Evolutionary conservation across 2,888 invertebrate genomes (phyloP).

Genomic region (Agriopis marginaria): DNA sequence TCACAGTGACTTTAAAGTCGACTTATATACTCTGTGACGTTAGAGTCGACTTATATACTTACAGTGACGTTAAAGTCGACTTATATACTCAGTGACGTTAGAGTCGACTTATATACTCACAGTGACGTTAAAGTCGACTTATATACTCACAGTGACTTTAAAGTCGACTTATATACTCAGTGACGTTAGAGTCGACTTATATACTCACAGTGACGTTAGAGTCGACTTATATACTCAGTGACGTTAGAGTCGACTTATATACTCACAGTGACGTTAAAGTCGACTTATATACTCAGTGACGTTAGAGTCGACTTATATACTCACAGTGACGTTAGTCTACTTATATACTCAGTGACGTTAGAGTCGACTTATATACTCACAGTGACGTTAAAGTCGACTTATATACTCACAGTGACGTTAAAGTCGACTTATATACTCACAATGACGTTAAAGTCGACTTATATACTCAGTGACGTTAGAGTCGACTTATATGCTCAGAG

Average conservation of each 20-base stretch:
- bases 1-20: not conserved
- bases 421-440: no score
- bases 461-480: conserved; percentile 22
- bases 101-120: not conserved
- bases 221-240: not conserved
- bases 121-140: not conserved
- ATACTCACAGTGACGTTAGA: not conserved
- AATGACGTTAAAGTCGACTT: no score
- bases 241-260: not conserved
- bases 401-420: no score
- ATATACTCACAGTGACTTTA: conserved; percentile 32
- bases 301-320: no score
- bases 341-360: no score
- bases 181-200: not conserved
- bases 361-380: no score
- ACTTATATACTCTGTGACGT: not conserved
- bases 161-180: conserved; percentile 43
- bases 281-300: not conserved
- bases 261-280: not conserved
- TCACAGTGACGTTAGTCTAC: no score
- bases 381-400: no score
- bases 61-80: not conserved
- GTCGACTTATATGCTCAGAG: conserved; percentile 43
- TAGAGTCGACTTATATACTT: not conserved
- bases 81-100: not conserved